Conservation (phyloP, 2,888 invertebrate genomes). For the Coenonympha arcania region DNA sequence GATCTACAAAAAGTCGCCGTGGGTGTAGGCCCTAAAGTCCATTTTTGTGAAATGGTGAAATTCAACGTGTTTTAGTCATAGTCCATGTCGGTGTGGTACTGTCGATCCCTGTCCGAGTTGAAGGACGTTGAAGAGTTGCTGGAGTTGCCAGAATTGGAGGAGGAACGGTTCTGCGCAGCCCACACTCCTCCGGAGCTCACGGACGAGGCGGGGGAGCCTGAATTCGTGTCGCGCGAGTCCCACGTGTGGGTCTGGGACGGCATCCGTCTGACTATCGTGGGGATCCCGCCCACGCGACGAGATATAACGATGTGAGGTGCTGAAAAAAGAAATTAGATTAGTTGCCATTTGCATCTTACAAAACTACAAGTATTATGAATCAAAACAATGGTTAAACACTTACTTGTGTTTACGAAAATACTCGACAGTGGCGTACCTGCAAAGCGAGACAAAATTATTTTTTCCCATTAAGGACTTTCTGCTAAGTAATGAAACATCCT, state of each 20-base stretch:
- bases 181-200: constrained; percentile 38
- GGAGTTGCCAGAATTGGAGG: constrained; percentile 35
- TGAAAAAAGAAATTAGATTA: constrained; percentile 13
- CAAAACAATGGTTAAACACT: neutral
- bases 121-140: constrained; percentile 35
- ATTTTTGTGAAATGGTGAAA: too few relatives aligned
- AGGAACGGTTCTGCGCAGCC: constrained; percentile 36
- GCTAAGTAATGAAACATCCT: too few relatives aligned
- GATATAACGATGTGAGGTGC: constrained; percentile 25
- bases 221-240: constrained; percentile 30
- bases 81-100: constrained; percentile 69
- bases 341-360: too few relatives aligned
- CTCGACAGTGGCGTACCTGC: constrained; percentile 2
- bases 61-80: constrained; percentile 51
- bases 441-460: neutral
- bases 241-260: constrained; percentile 26
- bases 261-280: constrained; percentile 18
- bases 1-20: too few relatives aligned
- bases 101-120: constrained; percentile 38
- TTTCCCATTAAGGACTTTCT: too few relatives aligned
- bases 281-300: constrained; percentile 22
- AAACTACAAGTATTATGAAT: too few relatives aligned
- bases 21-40: too few relatives aligned
- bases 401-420: constrained; percentile 1
- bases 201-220: constrained; percentile 30